Conservation (phyloP, 2,888 invertebrate genomes). For the Xanthorhoe designata region DNA sequence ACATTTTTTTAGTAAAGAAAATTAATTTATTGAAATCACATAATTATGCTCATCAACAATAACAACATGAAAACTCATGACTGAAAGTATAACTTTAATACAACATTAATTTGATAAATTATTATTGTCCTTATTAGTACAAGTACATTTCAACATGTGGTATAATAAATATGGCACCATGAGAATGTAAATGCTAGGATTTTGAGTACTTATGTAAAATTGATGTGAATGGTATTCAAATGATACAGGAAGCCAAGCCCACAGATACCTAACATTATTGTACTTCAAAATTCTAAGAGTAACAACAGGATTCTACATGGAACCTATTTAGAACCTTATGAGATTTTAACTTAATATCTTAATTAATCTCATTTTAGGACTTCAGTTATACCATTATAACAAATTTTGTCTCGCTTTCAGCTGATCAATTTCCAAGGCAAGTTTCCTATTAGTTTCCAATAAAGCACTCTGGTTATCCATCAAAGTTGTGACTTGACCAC, state of each 20-base stretch:
- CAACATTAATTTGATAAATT: constrained; percentile 22
- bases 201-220: constrained; percentile 4
- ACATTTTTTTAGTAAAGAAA: constrained; percentile 3
- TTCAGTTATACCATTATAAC: constrained; percentile 14
- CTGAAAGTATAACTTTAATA: constrained; percentile 14
- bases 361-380: constrained; percentile 6
- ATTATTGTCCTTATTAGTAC: constrained; percentile 32
- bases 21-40: constrained; percentile 50
- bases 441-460: constrained; percentile 79
- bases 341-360: constrained; percentile 7
- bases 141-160: constrained; percentile 14
- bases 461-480: constrained; percentile 72
- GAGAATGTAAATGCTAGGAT: constrained; percentile 9
- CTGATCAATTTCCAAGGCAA: constrained; percentile 78
- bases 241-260: not conserved
- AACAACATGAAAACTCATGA: constrained; percentile 47
- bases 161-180: constrained; percentile 31
- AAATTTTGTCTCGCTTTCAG: constrained; percentile 65
- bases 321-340: constrained; percentile 1
- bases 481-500: constrained; percentile 66
- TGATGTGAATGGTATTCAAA: not conserved
- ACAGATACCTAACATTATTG: not conserved
- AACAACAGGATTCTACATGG: not conserved
- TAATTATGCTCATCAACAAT: constrained; percentile 49
- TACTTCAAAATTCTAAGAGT: not conserved